Evolutionary conservation across 1,140 invertebrate species (phyloP).

Genomic region (Carposina sasakii): DNA sequence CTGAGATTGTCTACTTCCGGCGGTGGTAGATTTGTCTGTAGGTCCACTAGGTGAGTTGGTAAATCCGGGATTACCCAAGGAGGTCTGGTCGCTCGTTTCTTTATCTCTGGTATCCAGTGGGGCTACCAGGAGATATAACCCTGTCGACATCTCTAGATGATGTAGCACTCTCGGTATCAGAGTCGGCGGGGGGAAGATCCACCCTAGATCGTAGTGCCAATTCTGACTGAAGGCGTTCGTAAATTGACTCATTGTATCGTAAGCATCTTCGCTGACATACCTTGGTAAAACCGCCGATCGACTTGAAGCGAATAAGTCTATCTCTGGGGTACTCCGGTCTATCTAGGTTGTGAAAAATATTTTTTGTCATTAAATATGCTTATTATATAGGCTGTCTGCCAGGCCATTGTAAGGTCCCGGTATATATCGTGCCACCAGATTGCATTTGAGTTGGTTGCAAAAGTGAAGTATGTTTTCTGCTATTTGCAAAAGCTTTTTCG

Average conservation of each 20-base stretch:
- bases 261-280: not conserved
- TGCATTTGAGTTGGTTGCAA: not conserved
- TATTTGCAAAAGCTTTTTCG: not conserved
- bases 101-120: slow-evolving; percentile 13
- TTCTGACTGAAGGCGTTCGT: slow-evolving; percentile 31
- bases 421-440: slow-evolving; percentile 19
- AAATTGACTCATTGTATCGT: slow-evolving; percentile 7
- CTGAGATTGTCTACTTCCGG: slow-evolving; percentile 12
- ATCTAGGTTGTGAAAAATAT: slow-evolving; percentile 17
- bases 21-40: slow-evolving; percentile 20
- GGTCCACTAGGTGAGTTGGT: slow-evolving; percentile 11
- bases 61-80: slow-evolving; percentile 20
- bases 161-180: slow-evolving; percentile 11
- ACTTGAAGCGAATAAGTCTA: slow-evolving; percentile 30
- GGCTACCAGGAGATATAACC: slow-evolving; percentile 10
- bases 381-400: slow-evolving; percentile 28
- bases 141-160: slow-evolving; percentile 23
- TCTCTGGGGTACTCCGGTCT: slow-evolving; percentile 21
- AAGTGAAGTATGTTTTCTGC: not conserved
- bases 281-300: not conserved
- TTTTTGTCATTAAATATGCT: slow-evolving; percentile 9
- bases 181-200: slow-evolving; percentile 33
- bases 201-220: slow-evolving; percentile 31
- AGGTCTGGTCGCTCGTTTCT: slow-evolving; percentile 5
- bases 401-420: slow-evolving; percentile 28